Evolutionary conservation across 2,888 invertebrate genomes (phyloP).

Genomic region (Hirtodrosophila duncani): DNA sequence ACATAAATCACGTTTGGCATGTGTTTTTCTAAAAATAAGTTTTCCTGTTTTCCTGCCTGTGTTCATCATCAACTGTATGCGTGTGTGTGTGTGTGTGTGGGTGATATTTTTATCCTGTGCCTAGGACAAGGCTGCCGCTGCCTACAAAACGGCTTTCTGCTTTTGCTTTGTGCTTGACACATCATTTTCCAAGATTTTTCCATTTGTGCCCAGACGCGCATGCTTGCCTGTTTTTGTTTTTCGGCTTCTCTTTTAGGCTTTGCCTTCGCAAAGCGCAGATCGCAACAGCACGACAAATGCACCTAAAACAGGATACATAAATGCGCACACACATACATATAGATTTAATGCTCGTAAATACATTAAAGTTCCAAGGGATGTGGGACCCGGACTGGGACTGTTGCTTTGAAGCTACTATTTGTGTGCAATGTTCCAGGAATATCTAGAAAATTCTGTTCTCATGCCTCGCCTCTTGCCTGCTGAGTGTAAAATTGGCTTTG

Average conservation of each 20-base stretch:
- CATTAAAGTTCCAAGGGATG: constrained; percentile 47
- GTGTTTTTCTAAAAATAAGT: constrained; percentile 61
- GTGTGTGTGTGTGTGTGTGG: constrained; percentile 13
- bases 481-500: too few relatives aligned
- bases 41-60: constrained; percentile 34
- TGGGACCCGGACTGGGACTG: constrained; percentile 3
- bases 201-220: constrained; percentile 27
- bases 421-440: constrained; percentile 42
- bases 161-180: constrained; percentile 59
- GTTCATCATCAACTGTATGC: constrained; percentile 8
- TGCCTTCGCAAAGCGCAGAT: constrained; percentile 64
- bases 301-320: constrained; percentile 29
- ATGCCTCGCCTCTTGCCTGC: too few relatives aligned
- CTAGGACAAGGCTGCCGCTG: constrained; percentile 14
- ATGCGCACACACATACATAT: not conserved
- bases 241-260: constrained; percentile 58
- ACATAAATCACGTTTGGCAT: constrained; percentile 49
- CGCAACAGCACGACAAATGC: constrained; percentile 20
- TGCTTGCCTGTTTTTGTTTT: constrained; percentile 37
- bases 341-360: not conserved
- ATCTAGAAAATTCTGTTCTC: constrained; percentile 14
- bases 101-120: constrained; percentile 23
- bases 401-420: constrained; percentile 48
- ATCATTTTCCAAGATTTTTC: constrained; percentile 44
- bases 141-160: constrained; percentile 47